Evolutionary conservation across 2,797 vertebrate species (phyloP), one percentile per base, ranked within the genome.

Genomic region (Pangasius macronema): DNA sequence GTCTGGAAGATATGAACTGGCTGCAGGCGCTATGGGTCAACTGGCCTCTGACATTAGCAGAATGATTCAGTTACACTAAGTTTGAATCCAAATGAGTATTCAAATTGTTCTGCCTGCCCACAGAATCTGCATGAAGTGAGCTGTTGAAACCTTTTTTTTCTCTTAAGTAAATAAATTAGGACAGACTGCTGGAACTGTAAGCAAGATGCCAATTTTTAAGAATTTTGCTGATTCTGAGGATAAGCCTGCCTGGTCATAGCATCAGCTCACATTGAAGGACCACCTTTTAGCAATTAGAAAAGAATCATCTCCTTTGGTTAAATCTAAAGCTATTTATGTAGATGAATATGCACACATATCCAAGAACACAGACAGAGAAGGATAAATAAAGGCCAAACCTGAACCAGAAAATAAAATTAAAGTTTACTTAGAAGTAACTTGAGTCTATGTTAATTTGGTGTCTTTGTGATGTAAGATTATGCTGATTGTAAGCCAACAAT

Each of bases 11-110:
- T 90, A 83, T 86, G 90, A 89, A 92, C 91, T 91, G 76, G 93
- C 94, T 93, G 24, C 87, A 92, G 94, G 95, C 94, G 1, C 85
- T 82, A 67, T 92, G 77, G 77, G 77, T 36, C 59, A 80, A 36
- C 76, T 33, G 49, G 16, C 14, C 51, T 79, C 51, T 79, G 51
- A 57, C 53, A 57, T 80, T 36, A 80, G 30, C 20, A 57, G 77
- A 80, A 59, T 36, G 30, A 80, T 80, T 55, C 51, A 79, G 53
- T 80, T 80, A 80, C 33, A 59, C 30, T 57, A 94, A 92, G 86
- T 94, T 94, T 95, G 93, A 95, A 94, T 92, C 90, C 89, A 93
- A 92, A 94, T 89, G 94, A 95, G 95, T 94, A 93, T 95, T 95
- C 94, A 93, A 92, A 95, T 95, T 93, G 92, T 92, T 93, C 91